A percentile compares a stretch with the other conserved stretches of the same genome.
These are phyloP conservation scores for Fregata magnificens DNA, from an alignment of 2,113 vertebrate genomes.

Conservation along the genomic window DNA sequence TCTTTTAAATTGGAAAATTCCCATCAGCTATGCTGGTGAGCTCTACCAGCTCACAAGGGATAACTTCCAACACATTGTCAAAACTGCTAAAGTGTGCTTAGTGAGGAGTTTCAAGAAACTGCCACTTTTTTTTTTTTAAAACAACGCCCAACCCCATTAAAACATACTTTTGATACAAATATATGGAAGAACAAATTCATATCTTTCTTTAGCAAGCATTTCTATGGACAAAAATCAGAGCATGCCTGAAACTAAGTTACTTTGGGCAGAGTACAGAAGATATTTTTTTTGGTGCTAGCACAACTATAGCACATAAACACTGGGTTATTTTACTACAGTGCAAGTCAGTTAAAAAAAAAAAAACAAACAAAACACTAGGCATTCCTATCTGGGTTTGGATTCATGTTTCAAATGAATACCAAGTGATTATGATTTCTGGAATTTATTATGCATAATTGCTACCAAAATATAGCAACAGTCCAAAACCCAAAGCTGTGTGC, in stretches of 20 bases:
- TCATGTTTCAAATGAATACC: background rate
- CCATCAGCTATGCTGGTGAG: background rate
- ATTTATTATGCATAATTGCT: background rate
- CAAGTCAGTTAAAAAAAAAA: background rate
- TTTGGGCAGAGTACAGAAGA: background rate
- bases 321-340: background rate
- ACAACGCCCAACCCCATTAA: background rate
- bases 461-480: background rate
- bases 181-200: background rate
- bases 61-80: background rate
- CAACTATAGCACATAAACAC: background rate
- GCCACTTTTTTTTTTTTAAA: background rate
- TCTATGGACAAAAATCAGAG: background rate
- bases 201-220: background rate
- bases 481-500: background rate
- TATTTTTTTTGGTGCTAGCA: background rate
- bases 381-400: background rate
- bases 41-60: background rate
- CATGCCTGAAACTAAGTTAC: background rate
- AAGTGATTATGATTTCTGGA: background rate
- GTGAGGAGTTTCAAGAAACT: background rate
- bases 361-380: background rate
- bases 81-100: background rate
- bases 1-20: background rate
- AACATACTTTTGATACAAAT: background rate